Evolutionary conservation across 2,797 vertebrate genomes (phyloP), one percentile per base, ranked within the genome.

Genomic region (Acrocephalus scirpaceus): DNA sequence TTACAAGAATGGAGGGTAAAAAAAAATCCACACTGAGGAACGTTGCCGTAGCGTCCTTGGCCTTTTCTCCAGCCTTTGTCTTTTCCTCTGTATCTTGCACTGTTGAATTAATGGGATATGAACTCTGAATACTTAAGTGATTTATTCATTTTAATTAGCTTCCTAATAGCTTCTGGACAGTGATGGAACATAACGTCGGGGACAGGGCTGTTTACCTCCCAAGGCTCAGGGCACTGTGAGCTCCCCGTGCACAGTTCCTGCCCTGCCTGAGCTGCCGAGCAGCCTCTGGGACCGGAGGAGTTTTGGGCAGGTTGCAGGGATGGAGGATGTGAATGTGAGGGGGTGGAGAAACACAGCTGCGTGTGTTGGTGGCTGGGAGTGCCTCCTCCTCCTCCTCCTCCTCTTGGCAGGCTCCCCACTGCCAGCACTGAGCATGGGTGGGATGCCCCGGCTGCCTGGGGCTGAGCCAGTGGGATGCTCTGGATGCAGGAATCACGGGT

Each of bases 111-210:
- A 96, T 96, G 91, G 61, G 85, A 89, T 83, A 95, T 94, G 93
- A 95, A 92, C 90, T 81, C 93, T 71, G 96, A 96, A 96, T 96
- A 71, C 91, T 80, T 89, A 95, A 94, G 86, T 74, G 82, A 92
- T 93, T 93, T 88, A 94, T 97, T 96, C 57, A 48, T 96, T 96
- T 92, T 97, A 96, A 97, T 97, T 96, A 95, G 91, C 94, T 94
- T 57, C 88, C 91, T 95, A 96, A 96, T 95, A 92, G 92, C 92
- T 96, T 94, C 84, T 89, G 82, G 94, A 95, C 83, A 94, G 85
- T 89, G 94, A 95, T 94, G 8, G 87, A 96, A 89, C 44, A 9
- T 10, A 67, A 38, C 1, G 5, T 29, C 0, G 1, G 34, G 81
- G 60, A n/a, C 54, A 14, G 32, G 47, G 23, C 71, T 80, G 86